Conservation (phyloP, 1,140 invertebrate genomes). For the Saccostrea echinata region DNA sequence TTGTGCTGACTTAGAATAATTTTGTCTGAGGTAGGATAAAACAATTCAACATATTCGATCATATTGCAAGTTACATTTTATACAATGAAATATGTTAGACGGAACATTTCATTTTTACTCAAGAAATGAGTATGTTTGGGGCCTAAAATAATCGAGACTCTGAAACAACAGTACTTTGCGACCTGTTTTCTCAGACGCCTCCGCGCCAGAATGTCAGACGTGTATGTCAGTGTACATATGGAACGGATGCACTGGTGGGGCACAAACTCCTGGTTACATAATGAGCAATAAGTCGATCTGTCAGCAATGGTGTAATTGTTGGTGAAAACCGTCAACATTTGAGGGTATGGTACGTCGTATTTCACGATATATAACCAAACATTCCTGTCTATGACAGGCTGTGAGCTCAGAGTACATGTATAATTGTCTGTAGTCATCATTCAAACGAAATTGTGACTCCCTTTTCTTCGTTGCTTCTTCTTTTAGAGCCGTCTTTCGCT, state of each 20-base stretch:
- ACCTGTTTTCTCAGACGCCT: conserved; percentile 1
- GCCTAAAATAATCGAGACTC: too few relatives aligned
- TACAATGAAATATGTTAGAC: too few relatives aligned
- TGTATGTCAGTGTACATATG: conserved; percentile 14
- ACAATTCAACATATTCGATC: too few relatives aligned
- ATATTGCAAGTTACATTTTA: too few relatives aligned
- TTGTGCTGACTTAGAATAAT: background rate
- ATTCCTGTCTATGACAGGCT: background rate
- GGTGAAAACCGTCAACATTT: background rate
- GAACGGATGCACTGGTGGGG: background rate
- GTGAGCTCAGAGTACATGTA: background rate
- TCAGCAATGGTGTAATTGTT: conserved; percentile 14
- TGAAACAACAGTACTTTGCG: background rate
- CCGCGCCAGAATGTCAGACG: conserved; percentile 14
- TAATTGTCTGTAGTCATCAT: background rate
- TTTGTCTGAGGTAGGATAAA: too few relatives aligned
- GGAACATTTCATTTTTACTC: too few relatives aligned
- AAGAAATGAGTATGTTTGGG: too few relatives aligned
- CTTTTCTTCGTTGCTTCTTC: background rate
- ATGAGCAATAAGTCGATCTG: conserved; percentile 20
- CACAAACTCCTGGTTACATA: background rate
- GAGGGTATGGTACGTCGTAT: background rate
- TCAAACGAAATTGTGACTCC: background rate
- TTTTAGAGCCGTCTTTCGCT: background rate
- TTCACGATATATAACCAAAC: background rate